Percentiles rank a stretch among this genome's conserved stretches.
Conservation (phyloP, 2,797 vertebrate genomes). For the Phoxinus dragarum region DNA sequence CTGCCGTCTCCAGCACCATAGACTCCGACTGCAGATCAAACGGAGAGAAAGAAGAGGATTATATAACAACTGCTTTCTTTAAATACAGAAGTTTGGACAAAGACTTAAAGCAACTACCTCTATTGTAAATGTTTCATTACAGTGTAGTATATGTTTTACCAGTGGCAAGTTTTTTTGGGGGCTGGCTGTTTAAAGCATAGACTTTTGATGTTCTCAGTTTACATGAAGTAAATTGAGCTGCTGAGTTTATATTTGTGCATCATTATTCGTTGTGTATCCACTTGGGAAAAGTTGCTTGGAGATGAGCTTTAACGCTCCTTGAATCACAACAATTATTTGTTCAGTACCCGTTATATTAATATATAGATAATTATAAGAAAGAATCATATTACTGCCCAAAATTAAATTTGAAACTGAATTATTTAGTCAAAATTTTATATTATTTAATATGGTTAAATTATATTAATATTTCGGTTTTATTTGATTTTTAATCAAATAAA, state of each 20-base stretch:
- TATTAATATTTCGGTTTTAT: neutral
- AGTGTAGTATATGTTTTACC: neutral
- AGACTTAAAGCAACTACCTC: neutral
- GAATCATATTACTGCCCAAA: neutral
- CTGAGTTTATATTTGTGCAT: neutral
- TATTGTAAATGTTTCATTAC: neutral
- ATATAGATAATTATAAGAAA: neutral
- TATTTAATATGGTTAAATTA: too few species aligned
- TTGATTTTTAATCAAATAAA: neutral
- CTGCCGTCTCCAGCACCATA: slow-evolving; percentile 96
- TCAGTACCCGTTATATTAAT: neutral
- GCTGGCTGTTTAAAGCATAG: neutral
- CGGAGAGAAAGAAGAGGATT: slow-evolving; percentile 45
- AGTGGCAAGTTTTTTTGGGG: neutral
- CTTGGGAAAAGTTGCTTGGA: neutral
- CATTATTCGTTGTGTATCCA: neutral
- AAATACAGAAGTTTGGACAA: neutral
- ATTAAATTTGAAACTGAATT: neutral
- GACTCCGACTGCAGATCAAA: slow-evolving; percentile 88
- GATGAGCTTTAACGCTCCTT: neutral
- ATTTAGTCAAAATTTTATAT: neutral
- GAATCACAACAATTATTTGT: neutral
- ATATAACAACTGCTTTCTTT: slow-evolving; percentile 56
- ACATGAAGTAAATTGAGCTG: neutral
- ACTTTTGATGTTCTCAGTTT: neutral